Percentiles rank a stretch among this genome's conserved stretches.
These are phyloP conservation scores for Actias luna DNA, from an alignment of 2,888 invertebrate species.

Conservation along the genomic window DNA sequence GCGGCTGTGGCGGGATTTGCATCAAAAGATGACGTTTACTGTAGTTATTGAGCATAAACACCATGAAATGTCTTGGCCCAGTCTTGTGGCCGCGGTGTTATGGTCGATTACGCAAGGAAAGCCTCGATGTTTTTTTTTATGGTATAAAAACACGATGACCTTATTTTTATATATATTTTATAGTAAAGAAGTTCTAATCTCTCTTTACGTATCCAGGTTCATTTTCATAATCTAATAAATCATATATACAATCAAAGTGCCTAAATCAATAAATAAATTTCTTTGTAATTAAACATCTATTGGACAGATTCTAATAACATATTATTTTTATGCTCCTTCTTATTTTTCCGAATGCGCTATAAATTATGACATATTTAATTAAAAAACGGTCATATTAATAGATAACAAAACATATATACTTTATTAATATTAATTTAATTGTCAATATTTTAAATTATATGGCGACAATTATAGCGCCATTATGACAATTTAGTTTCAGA, in stretches of 20 bases:
- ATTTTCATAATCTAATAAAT: not conserved
- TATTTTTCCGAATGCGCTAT: no score
- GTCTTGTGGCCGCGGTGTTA: slow-evolving; percentile 54
- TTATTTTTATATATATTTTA: slow-evolving; percentile 9
- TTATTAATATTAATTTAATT: no score
- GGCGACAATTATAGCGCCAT: no score
- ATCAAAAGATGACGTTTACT: slow-evolving; percentile 58
- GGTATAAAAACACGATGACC: slow-evolving; percentile 17
- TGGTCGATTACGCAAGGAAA: slow-evolving; percentile 56
- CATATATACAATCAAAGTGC: not conserved
- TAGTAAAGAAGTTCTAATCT: not conserved
- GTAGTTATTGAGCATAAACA: slow-evolving; percentile 57
- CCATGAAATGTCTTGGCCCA: slow-evolving; percentile 44
- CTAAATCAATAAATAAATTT: no score
- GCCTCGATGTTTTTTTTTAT: slow-evolving; percentile 49
- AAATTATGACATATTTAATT: no score
- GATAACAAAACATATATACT: no score
- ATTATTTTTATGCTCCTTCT: no score
- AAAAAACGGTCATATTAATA: no score
- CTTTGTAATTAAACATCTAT: no score
- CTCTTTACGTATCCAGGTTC: not conserved
- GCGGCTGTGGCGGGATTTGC: slow-evolving; percentile 57
- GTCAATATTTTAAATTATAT: no score
- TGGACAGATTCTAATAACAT: no score
- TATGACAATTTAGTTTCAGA: no score